Conservation (phyloP, 2,888 invertebrate genomes). For the Pomacea canaliculata region DNA sequence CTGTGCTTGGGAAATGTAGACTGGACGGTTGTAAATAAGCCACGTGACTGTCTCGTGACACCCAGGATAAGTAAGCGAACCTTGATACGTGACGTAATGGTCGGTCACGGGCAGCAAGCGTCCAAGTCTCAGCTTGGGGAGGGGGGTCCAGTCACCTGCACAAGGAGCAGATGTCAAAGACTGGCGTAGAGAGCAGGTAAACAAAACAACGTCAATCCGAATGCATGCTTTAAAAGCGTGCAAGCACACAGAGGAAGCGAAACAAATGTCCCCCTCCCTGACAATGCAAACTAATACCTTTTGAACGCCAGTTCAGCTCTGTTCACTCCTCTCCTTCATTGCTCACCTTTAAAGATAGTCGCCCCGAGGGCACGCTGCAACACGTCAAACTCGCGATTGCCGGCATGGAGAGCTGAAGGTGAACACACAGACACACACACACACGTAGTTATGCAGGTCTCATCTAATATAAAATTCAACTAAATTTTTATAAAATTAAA, state of each 20-base stretch:
- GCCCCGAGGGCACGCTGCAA: conserved; percentile 44
- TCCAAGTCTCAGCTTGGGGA: conserved; percentile 44
- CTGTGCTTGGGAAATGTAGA: conserved; percentile 96
- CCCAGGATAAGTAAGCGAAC: conserved; percentile 94
- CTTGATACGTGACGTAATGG: conserved; percentile 96
- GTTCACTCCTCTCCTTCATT: too few relatives aligned
- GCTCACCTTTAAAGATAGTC: conserved; percentile 52
- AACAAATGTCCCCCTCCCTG: too few relatives aligned
- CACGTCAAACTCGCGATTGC: conserved; percentile 45
- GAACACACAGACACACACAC: not conserved
- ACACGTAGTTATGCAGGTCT: too few relatives aligned
- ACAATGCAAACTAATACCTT: too few relatives aligned
- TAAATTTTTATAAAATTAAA: too few relatives aligned
- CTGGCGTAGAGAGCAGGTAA: too few relatives aligned
- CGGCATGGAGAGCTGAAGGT: conserved; percentile 41
- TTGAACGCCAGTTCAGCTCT: too few relatives aligned
- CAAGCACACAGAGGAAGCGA: too few relatives aligned
- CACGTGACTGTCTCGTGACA: conserved; percentile 99
- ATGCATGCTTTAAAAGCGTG: too few relatives aligned
- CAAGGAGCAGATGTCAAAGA: not conserved
- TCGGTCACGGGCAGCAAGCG: conserved; percentile 87
- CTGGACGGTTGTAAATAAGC: conserved; percentile 97
- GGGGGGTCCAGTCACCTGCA: conserved; percentile 45
- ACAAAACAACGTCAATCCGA: too few relatives aligned
- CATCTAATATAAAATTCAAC: too few relatives aligned